A percentile compares a stretch with the other conserved stretches of the same genome.
These are phyloP conservation scores for Eupithecia tripunctaria DNA, from an alignment of 2,888 invertebrate species.

Conservation along the genomic window DNA sequence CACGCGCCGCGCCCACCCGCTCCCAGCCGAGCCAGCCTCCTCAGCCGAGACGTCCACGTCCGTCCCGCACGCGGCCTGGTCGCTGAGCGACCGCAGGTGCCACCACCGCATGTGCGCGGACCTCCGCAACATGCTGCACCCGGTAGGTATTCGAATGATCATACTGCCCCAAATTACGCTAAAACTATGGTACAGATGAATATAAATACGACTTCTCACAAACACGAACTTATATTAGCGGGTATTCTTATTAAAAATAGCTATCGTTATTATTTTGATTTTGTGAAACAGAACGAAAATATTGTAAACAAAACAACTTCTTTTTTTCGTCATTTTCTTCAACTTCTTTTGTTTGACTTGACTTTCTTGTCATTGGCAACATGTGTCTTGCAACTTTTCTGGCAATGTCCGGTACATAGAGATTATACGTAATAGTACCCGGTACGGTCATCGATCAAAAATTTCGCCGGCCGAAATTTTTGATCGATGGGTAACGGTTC, in stretches of 20 bases:
- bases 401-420: no score
- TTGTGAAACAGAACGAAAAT: background rate
- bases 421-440: no score
- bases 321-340: no score
- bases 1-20: conserved; percentile 85
- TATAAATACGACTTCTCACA: background rate
- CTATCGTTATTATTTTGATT: no score
- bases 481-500: no score
- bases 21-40: background rate
- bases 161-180: background rate
- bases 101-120: background rate
- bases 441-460: no score
- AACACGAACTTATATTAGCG: background rate
- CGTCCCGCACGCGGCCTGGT: background rate
- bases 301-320: background rate
- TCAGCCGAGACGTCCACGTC: background rate
- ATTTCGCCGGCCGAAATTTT: no score
- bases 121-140: background rate
- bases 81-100: background rate
- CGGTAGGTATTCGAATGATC: background rate
- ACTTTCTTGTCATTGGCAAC: no score
- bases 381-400: no score
- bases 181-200: background rate
- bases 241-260: no score
- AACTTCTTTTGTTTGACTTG: no score